phyloP scores from a whole-genome alignment of 2,888 invertebrate species.

The Eumerus sabulonum region DNA sequence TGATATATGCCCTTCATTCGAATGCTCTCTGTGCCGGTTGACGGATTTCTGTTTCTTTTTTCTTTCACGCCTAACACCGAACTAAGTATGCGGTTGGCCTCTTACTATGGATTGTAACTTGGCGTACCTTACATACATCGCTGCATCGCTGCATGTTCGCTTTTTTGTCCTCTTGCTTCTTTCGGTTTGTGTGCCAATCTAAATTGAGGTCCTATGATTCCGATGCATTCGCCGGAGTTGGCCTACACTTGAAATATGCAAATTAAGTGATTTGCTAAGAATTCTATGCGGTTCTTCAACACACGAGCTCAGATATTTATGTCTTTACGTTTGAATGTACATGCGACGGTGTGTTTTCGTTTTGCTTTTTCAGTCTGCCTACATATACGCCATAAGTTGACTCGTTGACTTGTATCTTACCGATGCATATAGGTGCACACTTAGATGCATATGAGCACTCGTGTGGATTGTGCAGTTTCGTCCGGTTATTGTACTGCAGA shows the following conservation, averaged over 20 bases:
- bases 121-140: too few species aligned
- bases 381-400: not conserved
- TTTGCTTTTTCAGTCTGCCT: not conserved
- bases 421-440: too few species aligned
- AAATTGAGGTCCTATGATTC: conserved; percentile 3
- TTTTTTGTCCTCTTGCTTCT: too few species aligned
- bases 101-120: too few species aligned
- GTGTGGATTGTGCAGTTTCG: conserved; percentile 6
- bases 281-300: conserved; percentile 43
- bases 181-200: conserved; percentile 1
- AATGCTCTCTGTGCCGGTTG: not conserved
- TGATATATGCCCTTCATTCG: conserved; percentile 1
- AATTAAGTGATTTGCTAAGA: conserved; percentile 65
- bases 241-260: conserved; percentile 68
- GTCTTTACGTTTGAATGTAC: too few species aligned
- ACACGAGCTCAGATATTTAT: too few species aligned
- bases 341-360: not conserved
- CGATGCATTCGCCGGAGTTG: conserved; percentile 55
- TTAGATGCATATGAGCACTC: too few species aligned
- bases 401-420: not conserved
- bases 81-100: too few species aligned
- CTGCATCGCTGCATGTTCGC: too few species aligned
- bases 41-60: not conserved
- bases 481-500: conserved; percentile 41
- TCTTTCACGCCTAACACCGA: not conserved